Base-by-base conservation (phyloP, 2,113 vertebrate genomes). In the Orthochromis malagaraziensis region DNA sequence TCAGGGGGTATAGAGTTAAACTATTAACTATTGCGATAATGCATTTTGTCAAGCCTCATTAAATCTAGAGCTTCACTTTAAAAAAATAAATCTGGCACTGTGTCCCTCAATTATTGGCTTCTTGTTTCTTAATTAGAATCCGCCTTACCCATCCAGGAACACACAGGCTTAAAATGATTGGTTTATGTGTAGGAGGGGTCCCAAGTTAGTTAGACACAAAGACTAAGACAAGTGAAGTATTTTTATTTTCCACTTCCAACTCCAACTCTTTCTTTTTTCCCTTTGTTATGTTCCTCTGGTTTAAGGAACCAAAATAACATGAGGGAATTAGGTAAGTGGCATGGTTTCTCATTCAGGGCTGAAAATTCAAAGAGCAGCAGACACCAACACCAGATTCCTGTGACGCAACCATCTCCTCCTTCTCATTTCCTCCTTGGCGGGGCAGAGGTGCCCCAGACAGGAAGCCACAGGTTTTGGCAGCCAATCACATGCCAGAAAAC, bases 401-500 rank as follows among this genome's bases (percentile, higher is more conserved):
- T 94, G 94, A 94, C 82, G 85, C 86, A 94, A 93, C 85, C 89
- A 82, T 88, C 91, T 86, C 92, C 91, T 94, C 91, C 94, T 91
- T 93, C 92, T 94, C 91, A 95, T 95, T 95, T 95, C 94, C 94
- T 95, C 89, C 87, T 79, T 60, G 84, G 91, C 77, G 29, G 84
- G 90, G 89, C 89, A 84, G 77, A 85, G 92, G 93, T 91, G 93
- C 93, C 93, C 91, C 91, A 91, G 90, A 95, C 91, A 94, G 94
- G 94, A 96, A 95, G 92, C 94, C 94, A 7, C 93, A 94, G 91
- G 92, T 93, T 90, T 90, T 81, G 60, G 88, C 87, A 92, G 93
- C 94, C 94, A 95, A 94, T 95, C 93, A 82, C 75, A 17, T 92
- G 93, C 93, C 93, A 93, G 93, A 92, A 91, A 94, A 89, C 93